Conservation (phyloP, 2,113 vertebrate species). For the Terrapene triunguis region DNA sequence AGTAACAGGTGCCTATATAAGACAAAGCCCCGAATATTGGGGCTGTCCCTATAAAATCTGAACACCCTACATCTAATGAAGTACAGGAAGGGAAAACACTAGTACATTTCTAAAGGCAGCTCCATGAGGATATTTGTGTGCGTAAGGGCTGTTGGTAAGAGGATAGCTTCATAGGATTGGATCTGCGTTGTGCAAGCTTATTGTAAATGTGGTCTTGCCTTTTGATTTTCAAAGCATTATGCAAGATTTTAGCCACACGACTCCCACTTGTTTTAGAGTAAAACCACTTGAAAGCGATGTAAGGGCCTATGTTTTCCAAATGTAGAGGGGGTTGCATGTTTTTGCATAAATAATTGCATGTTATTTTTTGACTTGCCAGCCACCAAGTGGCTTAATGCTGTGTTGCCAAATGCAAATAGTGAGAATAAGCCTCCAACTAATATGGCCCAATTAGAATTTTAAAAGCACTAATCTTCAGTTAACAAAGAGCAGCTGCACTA, state of each 20-base stretch:
- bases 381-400: conserved; percentile 55
- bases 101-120: neutral
- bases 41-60: neutral
- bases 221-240: neutral
- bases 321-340: conserved; percentile 2
- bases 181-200: neutral
- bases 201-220: neutral
- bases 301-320: neutral
- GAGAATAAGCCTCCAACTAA: conserved; percentile 57
- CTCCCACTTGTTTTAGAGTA: conserved; percentile 22
- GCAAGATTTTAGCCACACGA: conserved; percentile 11
- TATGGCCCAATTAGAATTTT: conserved; percentile 62
- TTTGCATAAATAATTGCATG: conserved; percentile 58
- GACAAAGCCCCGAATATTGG: neutral
- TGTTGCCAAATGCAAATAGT: conserved; percentile 28
- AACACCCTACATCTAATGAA: neutral
- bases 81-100: neutral
- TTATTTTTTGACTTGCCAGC: conserved; percentile 52
- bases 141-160: neutral
- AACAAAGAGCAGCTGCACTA: conserved; percentile 68
- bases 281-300: conserved; percentile 7
- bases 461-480: conserved; percentile 57
- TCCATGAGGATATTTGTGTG: neutral
- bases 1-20: neutral
- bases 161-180: neutral